These are phyloP conservation scores for Gobius niger DNA, from an alignment of 2,113 vertebrate genomes.

Conservation along the genomic window DNA sequence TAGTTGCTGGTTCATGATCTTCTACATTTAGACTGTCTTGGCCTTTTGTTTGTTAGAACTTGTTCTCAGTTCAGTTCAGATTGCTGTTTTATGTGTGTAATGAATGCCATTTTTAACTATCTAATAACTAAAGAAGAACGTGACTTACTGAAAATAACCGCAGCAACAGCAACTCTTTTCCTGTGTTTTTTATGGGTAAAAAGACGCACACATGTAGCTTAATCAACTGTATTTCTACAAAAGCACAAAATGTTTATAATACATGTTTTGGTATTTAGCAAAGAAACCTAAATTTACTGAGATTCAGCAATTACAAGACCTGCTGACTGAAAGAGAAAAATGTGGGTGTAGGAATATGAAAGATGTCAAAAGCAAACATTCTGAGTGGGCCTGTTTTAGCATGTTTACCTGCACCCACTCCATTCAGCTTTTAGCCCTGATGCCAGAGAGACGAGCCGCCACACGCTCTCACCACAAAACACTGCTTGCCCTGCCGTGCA, in stretches of 20 bases:
- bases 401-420: conserved; percentile 68
- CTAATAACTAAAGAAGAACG: too few species aligned
- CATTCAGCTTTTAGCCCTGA: conserved; percentile 42
- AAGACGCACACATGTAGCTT: neutral
- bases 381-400: conserved; percentile 55
- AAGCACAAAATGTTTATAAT: neutral
- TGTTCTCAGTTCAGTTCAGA: too few species aligned
- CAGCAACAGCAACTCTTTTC: neutral
- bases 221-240: neutral
- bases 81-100: too few species aligned
- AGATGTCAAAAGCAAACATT: conserved; percentile 45
- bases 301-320: neutral
- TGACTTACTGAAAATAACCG: too few species aligned
- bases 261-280: neutral
- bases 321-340: conserved; percentile 29
- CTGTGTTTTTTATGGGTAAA: neutral
- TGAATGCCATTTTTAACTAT: too few species aligned
- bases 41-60: too few species aligned
- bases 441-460: conserved; percentile 57
- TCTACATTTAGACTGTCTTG: too few species aligned
- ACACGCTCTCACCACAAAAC: conserved; percentile 59
- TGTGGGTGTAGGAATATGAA: conserved; percentile 32
- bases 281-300: neutral
- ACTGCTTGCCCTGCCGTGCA: conserved; percentile 53
- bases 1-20: too few species aligned